A percentile compares a stretch with the other conserved stretches of the same genome.
These are phyloP conservation scores for Chrysochloris asiatica DNA, from an alignment of 2,113 vertebrate species.

Conservation along the genomic window DNA sequence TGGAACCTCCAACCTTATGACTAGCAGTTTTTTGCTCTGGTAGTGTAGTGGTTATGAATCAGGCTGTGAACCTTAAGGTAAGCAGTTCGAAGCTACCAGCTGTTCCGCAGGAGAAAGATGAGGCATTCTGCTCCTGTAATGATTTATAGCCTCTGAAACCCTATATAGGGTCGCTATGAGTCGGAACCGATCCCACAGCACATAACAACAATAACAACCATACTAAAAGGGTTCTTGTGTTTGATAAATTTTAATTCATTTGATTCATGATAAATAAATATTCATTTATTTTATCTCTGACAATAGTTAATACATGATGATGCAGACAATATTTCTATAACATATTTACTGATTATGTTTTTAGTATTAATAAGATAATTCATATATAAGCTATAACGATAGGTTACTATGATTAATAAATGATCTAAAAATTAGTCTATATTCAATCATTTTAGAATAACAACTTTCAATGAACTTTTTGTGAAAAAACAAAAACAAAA, in stretches of 20 bases:
- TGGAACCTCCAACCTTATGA: too few species aligned
- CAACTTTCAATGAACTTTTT: background rate
- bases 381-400: background rate
- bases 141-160: too few species aligned
- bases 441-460: background rate
- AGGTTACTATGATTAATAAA: background rate
- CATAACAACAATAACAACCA: too few species aligned
- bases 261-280: background rate
- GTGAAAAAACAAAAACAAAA: background rate
- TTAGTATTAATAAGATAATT: background rate
- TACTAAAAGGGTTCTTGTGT: too few species aligned
- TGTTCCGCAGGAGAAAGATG: too few species aligned
- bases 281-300: background rate
- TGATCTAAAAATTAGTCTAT: background rate
- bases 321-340: background rate
- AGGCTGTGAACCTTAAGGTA: too few species aligned
- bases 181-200: too few species aligned
- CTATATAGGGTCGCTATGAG: too few species aligned
- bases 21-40: too few species aligned
- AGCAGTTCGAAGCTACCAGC: too few species aligned
- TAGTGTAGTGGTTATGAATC: too few species aligned
- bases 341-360: background rate
- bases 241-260: background rate
- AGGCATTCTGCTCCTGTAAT: too few species aligned
- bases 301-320: background rate